Evolutionary conservation across 2,797 vertebrate species (phyloP).

Genomic region (Myotis pilosus): DNA sequence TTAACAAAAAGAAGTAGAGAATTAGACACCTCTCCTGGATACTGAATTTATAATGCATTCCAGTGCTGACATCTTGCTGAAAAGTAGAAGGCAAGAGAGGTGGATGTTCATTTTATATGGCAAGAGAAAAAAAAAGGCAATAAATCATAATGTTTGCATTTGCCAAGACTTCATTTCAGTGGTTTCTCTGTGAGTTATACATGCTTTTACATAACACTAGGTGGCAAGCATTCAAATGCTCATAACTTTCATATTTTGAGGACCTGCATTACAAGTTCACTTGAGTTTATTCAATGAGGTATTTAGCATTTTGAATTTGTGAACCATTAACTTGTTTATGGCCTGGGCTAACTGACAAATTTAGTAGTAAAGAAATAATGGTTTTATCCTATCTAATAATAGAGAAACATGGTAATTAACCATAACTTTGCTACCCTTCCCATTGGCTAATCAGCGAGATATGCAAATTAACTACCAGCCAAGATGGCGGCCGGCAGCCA

Average conservation of each 20-base stretch:
- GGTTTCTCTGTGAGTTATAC: neutral
- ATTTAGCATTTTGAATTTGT: neutral
- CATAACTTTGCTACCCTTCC: too few relatives aligned
- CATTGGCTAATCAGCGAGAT: too few relatives aligned
- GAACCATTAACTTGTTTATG: slow-evolving; percentile 9
- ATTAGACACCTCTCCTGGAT: slow-evolving; percentile 75
- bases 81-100: neutral
- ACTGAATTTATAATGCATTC: slow-evolving; percentile 73
- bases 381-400: neutral
- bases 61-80: slow-evolving; percentile 41
- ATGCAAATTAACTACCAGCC: too few relatives aligned
- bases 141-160: neutral
- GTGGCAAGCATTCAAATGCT: slow-evolving; percentile 35
- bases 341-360: neutral
- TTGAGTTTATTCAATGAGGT: neutral
- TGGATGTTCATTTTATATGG: neutral
- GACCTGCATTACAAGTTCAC: neutral
- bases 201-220: neutral
- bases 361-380: neutral
- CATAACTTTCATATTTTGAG: slow-evolving; percentile 30
- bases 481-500: too few relatives aligned
- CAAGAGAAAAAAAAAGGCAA: neutral
- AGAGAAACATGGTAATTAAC: too few relatives aligned
- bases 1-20: slow-evolving; percentile 75
- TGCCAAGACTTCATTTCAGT: neutral